Base-by-base conservation (phyloP, 2,888 invertebrate genomes). In the Lacanobia wlatinum region DNA sequence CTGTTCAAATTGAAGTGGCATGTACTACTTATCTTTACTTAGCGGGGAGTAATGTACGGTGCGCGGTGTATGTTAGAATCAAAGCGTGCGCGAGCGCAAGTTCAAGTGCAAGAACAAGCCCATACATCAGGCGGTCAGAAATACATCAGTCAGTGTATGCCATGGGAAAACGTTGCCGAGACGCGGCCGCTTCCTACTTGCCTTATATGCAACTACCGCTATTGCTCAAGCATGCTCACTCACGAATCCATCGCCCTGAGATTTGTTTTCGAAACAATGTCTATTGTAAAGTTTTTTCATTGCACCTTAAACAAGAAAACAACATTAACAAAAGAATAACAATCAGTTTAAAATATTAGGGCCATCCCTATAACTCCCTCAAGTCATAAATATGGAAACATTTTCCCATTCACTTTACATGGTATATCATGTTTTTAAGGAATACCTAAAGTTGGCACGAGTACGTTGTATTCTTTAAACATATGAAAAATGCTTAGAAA, bases 81-180 rank as follows among this genome's bases (percentile, higher is more conserved):
- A 86, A 85, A 87, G 88, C 84, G 86, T 86, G 84, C 86, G 85
- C 84, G 83, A 82, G 86, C 87, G 87, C 89, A 91, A 93, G 93
- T 94, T 94, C 92, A 93, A 92, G 94, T 91, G 90, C 91, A 93
- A 91, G 92, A 93, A 93, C 92, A 90, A 85, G 90, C 89, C 80
- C 87, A 89, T 93, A 91, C 87, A 92, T 92, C 91, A 91, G 83
- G 81, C 88, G 90, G 89, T 89, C 90, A 92, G 91, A 91, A 90
- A 94, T 92, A 91, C 92, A 93, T 95, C 93, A 92, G 89, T 92
- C 91, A 89, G 89, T 73, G 88, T 90, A 85, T 87, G 88, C 90
- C 92, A 94, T 96, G 96, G 95, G 95, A 96, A 95, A 94, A 92
- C 87, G 88, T 88, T 90, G 74, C 80, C 71, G 87, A 88, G 88